A percentile compares a stretch with the other conserved stretches of the same genome.
Conservation (phyloP, 2,113 vertebrate genomes). For the Psephotus haematonotus region DNA sequence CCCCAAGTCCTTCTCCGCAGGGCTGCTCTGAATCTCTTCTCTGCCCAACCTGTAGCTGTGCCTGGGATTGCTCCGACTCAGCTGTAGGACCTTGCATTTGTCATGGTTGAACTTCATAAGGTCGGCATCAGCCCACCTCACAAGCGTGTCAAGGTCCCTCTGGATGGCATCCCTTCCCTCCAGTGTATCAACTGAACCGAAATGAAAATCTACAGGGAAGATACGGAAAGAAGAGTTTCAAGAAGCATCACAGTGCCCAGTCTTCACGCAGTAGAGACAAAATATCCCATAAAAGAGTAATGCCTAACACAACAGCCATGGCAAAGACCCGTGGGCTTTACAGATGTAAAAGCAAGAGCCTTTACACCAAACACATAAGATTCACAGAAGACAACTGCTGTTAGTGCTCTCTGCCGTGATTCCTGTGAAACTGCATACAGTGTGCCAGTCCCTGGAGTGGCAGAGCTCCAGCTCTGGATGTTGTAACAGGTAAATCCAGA, state of each 20-base stretch:
- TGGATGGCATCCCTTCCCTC: background rate
- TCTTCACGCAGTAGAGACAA: background rate
- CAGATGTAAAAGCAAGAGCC: background rate
- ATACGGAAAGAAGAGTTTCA: background rate
- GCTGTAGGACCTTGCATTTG: too few species aligned
- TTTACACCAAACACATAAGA: background rate
- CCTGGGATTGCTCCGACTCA: too few species aligned
- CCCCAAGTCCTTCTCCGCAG: too few species aligned
- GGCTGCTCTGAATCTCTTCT: too few species aligned
- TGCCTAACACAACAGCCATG: background rate
- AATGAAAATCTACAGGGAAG: background rate
- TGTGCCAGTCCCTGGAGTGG: background rate
- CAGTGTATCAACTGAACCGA: rapidly evolving
- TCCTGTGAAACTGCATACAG: background rate
- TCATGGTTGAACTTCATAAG: too few species aligned
- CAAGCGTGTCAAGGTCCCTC: background rate
- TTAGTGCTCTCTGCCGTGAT: background rate
- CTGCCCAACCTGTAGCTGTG: too few species aligned
- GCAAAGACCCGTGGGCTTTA: background rate
- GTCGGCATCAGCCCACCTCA: background rate
- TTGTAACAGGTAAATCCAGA: background rate
- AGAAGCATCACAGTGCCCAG: background rate
- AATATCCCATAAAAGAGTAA: background rate
- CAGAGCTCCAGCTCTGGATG: background rate
- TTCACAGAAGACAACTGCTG: background rate